Evolutionary conservation across 1,140 invertebrate species (phyloP).

Genomic region (Magallana gigas): DNA sequence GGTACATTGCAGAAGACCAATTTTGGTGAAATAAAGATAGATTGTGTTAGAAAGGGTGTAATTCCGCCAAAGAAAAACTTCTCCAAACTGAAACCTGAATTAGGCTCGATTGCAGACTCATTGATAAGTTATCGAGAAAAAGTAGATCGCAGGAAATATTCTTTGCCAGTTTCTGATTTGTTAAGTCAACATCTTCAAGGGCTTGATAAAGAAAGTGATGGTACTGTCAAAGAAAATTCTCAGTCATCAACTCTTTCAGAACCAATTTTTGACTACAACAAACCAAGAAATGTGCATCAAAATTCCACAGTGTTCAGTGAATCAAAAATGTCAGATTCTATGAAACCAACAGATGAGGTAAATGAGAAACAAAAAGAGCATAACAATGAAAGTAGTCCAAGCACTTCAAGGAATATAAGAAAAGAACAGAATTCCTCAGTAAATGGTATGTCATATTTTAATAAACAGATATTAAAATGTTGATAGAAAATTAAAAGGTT

Average conservation of each 20-base stretch:
- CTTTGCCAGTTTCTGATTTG: neutral
- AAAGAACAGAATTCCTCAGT: neutral
- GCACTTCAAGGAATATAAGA: neutral
- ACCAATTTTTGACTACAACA: too few species aligned
- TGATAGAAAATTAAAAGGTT: neutral
- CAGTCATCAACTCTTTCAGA: too few species aligned
- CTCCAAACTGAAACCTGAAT: neutral
- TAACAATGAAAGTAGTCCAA: neutral
- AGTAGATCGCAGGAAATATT: neutral
- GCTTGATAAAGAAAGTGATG: neutral
- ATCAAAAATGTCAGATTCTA: too few species aligned
- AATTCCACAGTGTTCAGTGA: too few species aligned
- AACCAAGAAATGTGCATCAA: too few species aligned
- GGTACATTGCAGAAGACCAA: neutral
- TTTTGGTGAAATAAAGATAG: neutral
- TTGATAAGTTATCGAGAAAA: neutral
- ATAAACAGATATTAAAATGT: neutral
- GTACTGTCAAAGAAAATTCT: too few species aligned
- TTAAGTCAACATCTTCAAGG: neutral
- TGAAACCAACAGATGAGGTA: neutral
- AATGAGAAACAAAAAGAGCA: neutral
- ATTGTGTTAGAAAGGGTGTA: neutral
- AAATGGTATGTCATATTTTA: neutral
- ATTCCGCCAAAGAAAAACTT: conserved; percentile 5
- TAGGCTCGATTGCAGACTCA: neutral